Evolutionary conservation across 2,797 vertebrate genomes (phyloP).

Genomic region (Scomberomorus guttatus): DNA sequence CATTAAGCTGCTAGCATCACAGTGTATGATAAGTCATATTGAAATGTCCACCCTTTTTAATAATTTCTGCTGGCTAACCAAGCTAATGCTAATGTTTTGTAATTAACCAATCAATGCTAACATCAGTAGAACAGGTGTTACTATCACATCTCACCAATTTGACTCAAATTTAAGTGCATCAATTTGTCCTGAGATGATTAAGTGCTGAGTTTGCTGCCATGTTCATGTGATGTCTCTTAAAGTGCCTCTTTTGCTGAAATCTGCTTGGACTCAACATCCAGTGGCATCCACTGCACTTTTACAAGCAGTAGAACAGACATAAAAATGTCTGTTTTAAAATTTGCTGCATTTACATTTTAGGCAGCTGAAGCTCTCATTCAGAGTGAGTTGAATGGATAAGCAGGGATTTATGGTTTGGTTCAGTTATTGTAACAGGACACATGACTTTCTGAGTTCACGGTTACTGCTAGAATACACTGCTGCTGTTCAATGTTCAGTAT

Average conservation of each 20-base stretch:
- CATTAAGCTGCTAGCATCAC: background rate
- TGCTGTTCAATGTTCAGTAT: background rate
- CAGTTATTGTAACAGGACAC: constrained; percentile 7
- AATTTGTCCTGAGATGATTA: background rate
- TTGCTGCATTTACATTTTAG: constrained; percentile 8
- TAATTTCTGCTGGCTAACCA: background rate
- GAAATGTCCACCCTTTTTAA: too few relatives aligned
- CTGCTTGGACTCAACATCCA: constrained; percentile 5
- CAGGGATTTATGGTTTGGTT: background rate
- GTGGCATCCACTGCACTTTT: background rate
- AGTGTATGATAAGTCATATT: background rate
- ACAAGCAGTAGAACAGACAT: background rate
- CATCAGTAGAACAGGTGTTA: background rate
- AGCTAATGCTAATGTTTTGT: background rate
- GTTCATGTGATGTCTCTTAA: background rate
- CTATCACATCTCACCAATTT: background rate
- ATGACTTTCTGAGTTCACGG: background rate
- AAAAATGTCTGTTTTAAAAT: background rate
- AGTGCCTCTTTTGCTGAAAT: background rate
- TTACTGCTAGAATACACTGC: background rate
- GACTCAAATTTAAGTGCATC: background rate
- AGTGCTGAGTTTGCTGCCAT: background rate
- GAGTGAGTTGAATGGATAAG: constrained; percentile 19
- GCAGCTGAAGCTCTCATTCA: constrained; percentile 8
- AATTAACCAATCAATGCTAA: background rate